Percentiles rank a stretch among this genome's conserved stretches.
Conservation (phyloP, 2,888 invertebrate species). For the Lasioglossum vierecki region DNA sequence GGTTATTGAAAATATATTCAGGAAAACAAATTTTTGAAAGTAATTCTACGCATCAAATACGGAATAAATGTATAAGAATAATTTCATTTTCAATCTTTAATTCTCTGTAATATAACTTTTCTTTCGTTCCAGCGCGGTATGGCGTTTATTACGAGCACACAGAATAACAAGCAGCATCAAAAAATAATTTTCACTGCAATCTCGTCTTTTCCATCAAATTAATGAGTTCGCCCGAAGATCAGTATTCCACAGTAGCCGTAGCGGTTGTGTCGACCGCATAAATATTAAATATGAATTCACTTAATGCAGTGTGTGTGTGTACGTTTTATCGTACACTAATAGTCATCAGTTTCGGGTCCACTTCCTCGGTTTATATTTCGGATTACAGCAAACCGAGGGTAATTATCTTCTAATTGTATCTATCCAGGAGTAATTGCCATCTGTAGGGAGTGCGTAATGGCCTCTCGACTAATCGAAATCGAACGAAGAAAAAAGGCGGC, state of each 20-base stretch:
- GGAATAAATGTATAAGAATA: neutral
- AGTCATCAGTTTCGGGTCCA: conserved; percentile 16
- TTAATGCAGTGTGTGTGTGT: neutral
- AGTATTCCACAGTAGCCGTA: conserved; percentile 15
- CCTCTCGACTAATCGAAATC: conserved; percentile 9
- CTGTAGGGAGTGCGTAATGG: conserved; percentile 13
- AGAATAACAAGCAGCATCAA: neutral
- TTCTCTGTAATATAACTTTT: neutral
- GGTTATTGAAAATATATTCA: neutral
- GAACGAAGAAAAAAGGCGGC: neutral
- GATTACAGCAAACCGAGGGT: conserved; percentile 23
- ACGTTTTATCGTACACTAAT: conserved; percentile 28
- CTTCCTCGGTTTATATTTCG: conserved; percentile 19
- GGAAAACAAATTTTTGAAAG: neutral
- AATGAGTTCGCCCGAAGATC: neutral
- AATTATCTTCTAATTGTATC: conserved; percentile 51
- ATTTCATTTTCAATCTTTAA: neutral
- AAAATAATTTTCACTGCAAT: conserved; percentile 2
- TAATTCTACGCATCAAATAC: neutral
- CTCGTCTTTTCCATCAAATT: neutral
- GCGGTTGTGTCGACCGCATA: conserved; percentile 16
- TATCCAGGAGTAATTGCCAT: conserved; percentile 34
- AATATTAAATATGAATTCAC: conserved; percentile 50
- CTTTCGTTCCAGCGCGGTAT: neutral
- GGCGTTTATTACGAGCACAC: neutral